These are phyloP conservation scores for Scaptomyza pallida DNA, from an alignment of 1,140 invertebrate species.

Conservation along the genomic window DNA sequence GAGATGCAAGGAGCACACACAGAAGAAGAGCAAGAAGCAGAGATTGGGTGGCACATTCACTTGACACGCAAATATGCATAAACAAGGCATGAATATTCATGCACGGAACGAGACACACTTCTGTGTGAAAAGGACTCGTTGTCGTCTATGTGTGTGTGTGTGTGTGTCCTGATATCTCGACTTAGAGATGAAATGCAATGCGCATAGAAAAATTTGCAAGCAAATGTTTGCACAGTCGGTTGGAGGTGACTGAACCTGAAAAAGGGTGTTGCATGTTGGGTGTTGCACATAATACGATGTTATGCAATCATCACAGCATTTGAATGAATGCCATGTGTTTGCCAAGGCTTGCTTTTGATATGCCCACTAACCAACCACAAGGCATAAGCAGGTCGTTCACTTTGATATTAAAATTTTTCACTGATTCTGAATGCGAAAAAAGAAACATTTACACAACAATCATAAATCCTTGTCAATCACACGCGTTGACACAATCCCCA, in stretches of 20 bases:
- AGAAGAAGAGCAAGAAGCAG: conserved; percentile 32
- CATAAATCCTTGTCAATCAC: conserved; percentile 83
- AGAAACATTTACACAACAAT: conserved; percentile 66
- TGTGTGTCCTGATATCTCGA: conserved; percentile 61
- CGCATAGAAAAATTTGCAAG: conserved; percentile 74
- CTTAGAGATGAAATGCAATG: conserved; percentile 83
- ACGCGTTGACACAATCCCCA: conserved; percentile 59
- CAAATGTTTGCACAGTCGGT: conserved; percentile 63
- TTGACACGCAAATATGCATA: conserved; percentile 83
- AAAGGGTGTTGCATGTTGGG: conserved; percentile 8
- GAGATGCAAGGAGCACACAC: conserved; percentile 36
- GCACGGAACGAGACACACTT: conserved; percentile 46
- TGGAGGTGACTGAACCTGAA: conserved; percentile 29
- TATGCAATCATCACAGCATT: conserved; percentile 69
- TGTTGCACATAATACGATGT: conserved; percentile 2
- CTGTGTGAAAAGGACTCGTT: conserved; percentile 62
- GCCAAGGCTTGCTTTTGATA: conserved; percentile 34
- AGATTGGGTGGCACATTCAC: conserved; percentile 52
- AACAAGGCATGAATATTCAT: conserved; percentile 83
- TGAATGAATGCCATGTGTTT: conserved; percentile 63
- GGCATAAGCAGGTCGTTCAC: conserved; percentile 70
- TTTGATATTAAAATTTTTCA: conserved; percentile 73
- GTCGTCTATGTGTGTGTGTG: conserved; percentile 17
- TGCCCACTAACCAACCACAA: no score
- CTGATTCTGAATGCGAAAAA: conserved; percentile 31